These are phyloP conservation scores for Fregetta grallaria DNA, from an alignment of 2,113 vertebrate genomes.

Conservation along the genomic window DNA sequence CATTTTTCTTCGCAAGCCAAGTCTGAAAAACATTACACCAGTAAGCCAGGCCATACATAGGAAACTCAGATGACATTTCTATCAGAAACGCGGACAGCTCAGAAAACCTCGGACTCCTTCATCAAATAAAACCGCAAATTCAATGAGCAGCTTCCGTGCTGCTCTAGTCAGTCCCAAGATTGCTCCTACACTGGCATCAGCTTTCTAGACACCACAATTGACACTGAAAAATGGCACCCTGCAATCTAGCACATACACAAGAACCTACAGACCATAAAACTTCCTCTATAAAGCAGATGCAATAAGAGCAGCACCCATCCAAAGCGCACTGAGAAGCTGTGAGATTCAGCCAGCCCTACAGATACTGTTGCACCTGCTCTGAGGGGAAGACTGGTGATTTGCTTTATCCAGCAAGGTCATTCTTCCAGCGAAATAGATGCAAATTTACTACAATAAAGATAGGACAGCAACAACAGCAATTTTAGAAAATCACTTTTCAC, in stretches of 20 bases:
- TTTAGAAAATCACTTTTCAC: neutral
- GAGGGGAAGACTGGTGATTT: neutral
- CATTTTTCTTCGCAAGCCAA: neutral
- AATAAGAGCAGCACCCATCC: neutral
- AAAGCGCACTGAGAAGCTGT: neutral
- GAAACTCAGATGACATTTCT: neutral
- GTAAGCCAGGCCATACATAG: neutral
- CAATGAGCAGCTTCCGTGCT: neutral
- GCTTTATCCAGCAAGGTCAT: neutral
- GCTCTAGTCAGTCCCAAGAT: neutral
- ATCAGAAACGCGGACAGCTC: neutral
- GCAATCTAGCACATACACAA: neutral
- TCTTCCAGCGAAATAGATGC: neutral
- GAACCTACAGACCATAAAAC: neutral
- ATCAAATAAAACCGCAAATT: neutral
- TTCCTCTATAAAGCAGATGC: neutral
- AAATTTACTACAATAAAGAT: neutral
- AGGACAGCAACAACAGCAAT: neutral
- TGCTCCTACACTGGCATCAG: neutral
- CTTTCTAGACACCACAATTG: neutral
- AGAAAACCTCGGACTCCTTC: neutral
- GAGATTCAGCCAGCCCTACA: neutral
- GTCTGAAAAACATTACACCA: neutral
- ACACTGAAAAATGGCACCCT: neutral
- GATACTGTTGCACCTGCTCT: neutral